Conservation (phyloP, 2,113 vertebrate genomes). For the cattle (Bos taurus) region DNA sequence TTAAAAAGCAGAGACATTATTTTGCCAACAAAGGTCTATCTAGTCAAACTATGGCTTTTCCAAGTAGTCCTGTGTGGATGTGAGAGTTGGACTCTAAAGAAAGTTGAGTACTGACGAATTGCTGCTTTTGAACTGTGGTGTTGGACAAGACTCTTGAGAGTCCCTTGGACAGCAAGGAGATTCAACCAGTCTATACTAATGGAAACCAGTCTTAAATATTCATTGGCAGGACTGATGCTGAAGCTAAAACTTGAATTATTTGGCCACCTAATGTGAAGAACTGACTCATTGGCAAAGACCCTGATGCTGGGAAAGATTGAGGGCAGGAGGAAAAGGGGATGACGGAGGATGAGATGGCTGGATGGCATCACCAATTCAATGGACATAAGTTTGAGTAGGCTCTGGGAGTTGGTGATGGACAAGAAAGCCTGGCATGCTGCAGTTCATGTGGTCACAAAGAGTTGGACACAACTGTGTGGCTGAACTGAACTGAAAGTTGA, state of each 20-base stretch:
- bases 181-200: not conserved
- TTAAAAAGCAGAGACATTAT: not conserved
- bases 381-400: not conserved
- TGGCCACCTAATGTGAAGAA: not conserved
- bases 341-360: not conserved
- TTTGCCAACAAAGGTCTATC: not conserved
- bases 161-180: not conserved
- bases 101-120: rapidly evolving
- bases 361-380: not conserved
- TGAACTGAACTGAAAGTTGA: not conserved
- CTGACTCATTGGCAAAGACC: not conserved
- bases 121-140: not conserved
- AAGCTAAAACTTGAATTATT: not conserved
- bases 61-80: not conserved
- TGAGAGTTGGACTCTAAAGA: not conserved
- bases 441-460: not conserved
- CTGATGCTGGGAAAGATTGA: not conserved
- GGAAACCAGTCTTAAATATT: not conserved
- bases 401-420: not conserved
- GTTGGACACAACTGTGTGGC: not conserved
- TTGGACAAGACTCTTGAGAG: not conserved
- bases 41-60: not conserved
- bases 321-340: rapidly evolving
- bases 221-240: not conserved
- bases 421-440: not conserved